phyloP scores from a whole-genome alignment of 2,113 vertebrate genomes.

The Pelobates fuscus region DNA sequence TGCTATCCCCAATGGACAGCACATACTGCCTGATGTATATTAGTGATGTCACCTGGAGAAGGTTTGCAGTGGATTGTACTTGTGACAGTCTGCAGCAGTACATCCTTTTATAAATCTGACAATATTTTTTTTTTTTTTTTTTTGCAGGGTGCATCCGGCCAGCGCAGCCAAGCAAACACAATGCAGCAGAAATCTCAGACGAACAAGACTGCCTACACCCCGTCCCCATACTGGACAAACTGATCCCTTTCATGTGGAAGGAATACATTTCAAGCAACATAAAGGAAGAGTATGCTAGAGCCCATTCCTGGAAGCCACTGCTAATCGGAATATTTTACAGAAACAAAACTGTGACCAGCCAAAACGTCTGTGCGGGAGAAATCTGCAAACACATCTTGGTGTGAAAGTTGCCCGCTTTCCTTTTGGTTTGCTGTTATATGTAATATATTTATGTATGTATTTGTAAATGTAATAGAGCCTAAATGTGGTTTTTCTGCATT shows the following conservation, averaged over 20 bases:
- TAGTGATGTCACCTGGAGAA: too few relatives aligned
- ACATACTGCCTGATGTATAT: too few relatives aligned
- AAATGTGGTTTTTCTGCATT: constrained; percentile 63
- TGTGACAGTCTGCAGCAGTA: too few relatives aligned
- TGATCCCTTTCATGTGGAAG: constrained; percentile 40
- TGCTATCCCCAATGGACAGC: too few relatives aligned
- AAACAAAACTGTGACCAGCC: constrained; percentile 61
- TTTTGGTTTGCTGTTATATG: constrained; percentile 73
- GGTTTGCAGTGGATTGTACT: too few relatives aligned
- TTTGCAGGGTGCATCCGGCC: constrained; percentile 71
- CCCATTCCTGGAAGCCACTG: constrained; percentile 55
- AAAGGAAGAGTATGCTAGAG: constrained; percentile 42
- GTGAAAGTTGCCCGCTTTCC: constrained; percentile 60
- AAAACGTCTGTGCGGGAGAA: constrained; percentile 54
- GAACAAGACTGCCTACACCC: constrained; percentile 73
- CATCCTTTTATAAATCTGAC: too few relatives aligned
- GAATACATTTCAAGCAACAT: background rate
- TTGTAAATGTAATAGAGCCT: constrained; percentile 76
- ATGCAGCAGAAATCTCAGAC: constrained; percentile 81
- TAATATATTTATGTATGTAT: constrained; percentile 85
- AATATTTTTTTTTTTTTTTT: too few relatives aligned
- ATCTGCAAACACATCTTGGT: constrained; percentile 54
- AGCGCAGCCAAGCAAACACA: constrained; percentile 73
- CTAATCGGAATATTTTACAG: constrained; percentile 49
- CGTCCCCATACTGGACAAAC: constrained; percentile 80